Evolutionary conservation across 2,797 vertebrate genomes (phyloP).

Genomic region (Lutjanus campechanus): DNA sequence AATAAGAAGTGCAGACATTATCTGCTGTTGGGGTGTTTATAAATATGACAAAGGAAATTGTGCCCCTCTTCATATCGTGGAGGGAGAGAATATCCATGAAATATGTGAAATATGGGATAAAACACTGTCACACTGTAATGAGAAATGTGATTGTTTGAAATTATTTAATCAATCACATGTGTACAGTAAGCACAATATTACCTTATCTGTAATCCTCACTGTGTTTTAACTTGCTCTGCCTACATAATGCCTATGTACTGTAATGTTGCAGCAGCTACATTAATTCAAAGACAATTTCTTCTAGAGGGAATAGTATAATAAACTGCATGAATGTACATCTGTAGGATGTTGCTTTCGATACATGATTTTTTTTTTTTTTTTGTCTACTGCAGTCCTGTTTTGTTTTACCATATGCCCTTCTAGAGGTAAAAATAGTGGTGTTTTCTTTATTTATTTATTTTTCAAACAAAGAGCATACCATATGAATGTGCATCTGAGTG

Average conservation of each 20-base stretch:
- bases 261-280: slow-evolving; percentile 51
- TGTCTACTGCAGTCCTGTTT: slow-evolving; percentile 42
- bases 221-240: slow-evolving; percentile 55
- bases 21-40: slow-evolving; percentile 21
- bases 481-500: slow-evolving; percentile 49
- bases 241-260: slow-evolving; percentile 47
- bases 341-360: slow-evolving; percentile 53
- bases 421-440: slow-evolving; percentile 15
- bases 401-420: slow-evolving; percentile 38
- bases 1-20: neutral
- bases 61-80: slow-evolving; percentile 12
- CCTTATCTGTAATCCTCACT: slow-evolving; percentile 48
- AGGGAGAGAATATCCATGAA: slow-evolving; percentile 32
- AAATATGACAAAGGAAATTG: slow-evolving; percentile 23
- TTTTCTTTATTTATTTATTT: slow-evolving; percentile 42
- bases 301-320: slow-evolving; percentile 43
- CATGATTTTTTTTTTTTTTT: slow-evolving; percentile 47
- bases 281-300: slow-evolving; percentile 36
- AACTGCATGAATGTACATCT: slow-evolving; percentile 70
- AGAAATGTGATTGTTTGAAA: slow-evolving; percentile 51
- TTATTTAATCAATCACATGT: slow-evolving; percentile 56
- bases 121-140: slow-evolving; percentile 40
- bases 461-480: slow-evolving; percentile 35
- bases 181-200: slow-evolving; percentile 68
- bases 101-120: slow-evolving; percentile 15